These are phyloP conservation scores for Gnathonemus longibarbis DNA, from an alignment of 2,113 vertebrate genomes.

Conservation along the genomic window DNA sequence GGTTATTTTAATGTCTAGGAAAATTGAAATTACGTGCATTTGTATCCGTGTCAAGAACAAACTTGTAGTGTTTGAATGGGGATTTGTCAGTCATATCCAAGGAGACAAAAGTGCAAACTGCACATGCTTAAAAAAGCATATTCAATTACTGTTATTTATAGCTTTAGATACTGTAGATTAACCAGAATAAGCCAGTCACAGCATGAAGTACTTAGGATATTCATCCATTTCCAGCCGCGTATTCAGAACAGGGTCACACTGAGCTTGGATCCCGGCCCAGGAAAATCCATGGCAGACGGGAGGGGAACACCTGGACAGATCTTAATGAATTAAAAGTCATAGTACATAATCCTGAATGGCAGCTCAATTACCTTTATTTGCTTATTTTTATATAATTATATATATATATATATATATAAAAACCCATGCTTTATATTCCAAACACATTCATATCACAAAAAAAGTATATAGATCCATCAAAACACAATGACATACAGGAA, in stretches of 20 bases:
- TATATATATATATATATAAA: too few species aligned
- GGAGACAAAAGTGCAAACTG: background rate
- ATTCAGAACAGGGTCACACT: background rate
- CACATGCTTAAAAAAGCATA: background rate
- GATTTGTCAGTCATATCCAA: background rate
- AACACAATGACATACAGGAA: background rate
- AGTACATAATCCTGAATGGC: background rate
- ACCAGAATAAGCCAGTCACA: background rate
- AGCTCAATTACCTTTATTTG: background rate
- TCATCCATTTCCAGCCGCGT: background rate
- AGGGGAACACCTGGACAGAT: background rate
- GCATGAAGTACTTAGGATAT: background rate
- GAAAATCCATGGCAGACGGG: background rate
- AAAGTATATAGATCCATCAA: background rate
- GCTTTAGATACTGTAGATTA: background rate
- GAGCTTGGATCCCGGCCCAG: background rate
- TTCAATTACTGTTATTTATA: background rate
- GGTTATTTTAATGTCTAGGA: background rate
- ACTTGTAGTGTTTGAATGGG: constrained; percentile 3
- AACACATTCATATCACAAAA: background rate
- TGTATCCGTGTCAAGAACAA: background rate
- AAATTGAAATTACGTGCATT: background rate
- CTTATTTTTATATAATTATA: background rate
- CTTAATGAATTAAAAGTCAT: background rate
- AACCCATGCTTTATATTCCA: background rate